Percentiles rank a stretch among this genome's conserved stretches.
Evolutionary conservation across 2,113 vertebrate species (phyloP).

Genomic region (Ctenodactylus gundi): DNA sequence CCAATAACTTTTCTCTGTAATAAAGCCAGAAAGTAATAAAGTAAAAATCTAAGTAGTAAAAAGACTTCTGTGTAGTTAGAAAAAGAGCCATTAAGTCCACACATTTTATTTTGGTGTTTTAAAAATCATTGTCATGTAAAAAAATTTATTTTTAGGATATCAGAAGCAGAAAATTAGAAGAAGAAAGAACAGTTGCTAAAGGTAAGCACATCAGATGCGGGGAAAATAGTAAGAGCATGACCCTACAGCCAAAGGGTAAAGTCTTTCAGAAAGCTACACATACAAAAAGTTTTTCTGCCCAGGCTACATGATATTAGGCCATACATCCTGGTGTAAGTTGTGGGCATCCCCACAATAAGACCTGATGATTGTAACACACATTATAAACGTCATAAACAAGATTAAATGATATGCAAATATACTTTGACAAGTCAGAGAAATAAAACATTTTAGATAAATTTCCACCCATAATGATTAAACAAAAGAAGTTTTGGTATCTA

Average conservation of each 20-base stretch:
- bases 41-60: neutral
- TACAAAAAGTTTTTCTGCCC: neutral
- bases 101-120: constrained; percentile 12
- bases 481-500: constrained; percentile 14
- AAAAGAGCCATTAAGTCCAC: neutral
- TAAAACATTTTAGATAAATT: constrained; percentile 19
- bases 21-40: neutral
- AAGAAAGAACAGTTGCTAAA: neutral
- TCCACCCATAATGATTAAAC: constrained; percentile 11
- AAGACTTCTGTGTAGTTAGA: neutral
- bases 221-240: constrained; percentile 13
- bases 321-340: neutral
- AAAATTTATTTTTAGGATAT: no score
- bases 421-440: neutral
- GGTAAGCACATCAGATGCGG: neutral
- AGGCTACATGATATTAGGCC: neutral
- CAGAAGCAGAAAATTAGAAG: constrained; percentile 33
- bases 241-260: neutral
- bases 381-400: neutral
- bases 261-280: constrained; percentile 11
- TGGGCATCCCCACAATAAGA: neutral
- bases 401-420: constrained; percentile 18
- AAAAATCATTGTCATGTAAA: no score
- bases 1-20: constrained; percentile 11
- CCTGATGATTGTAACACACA: neutral